A percentile compares a stretch with the other conserved stretches of the same genome.
These are phyloP conservation scores for Hippolais icterina DNA, from an alignment of 2,113 vertebrate species.

Conservation along the genomic window DNA sequence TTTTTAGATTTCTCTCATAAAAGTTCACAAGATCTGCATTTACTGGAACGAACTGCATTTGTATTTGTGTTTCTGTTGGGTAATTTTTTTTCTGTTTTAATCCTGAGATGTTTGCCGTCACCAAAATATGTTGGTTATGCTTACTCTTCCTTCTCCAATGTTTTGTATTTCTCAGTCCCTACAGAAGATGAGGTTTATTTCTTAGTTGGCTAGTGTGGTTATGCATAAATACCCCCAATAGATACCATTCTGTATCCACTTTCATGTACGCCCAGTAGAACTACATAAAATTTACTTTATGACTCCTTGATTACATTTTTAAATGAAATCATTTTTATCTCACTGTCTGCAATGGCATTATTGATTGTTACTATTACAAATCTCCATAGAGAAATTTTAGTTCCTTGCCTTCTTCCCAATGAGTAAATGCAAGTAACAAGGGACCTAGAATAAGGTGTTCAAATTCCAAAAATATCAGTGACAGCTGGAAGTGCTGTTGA, in stretches of 20 bases:
- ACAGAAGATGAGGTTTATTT: background rate
- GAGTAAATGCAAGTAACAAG: background rate
- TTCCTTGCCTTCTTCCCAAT: background rate
- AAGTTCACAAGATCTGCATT: background rate
- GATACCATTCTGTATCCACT: background rate
- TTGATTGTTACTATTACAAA: background rate
- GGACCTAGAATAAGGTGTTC: background rate
- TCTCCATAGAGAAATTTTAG: background rate
- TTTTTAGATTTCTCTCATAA: background rate
- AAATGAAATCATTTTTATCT: background rate
- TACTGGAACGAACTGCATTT: background rate
- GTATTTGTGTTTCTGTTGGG: background rate
- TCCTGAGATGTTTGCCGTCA: background rate
- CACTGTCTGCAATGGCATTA: background rate
- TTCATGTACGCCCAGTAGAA: background rate
- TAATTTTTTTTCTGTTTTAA: background rate
- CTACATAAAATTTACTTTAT: background rate
- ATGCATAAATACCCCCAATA: background rate
- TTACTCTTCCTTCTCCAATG: background rate
- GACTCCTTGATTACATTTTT: background rate
- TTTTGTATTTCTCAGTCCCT: background rate
- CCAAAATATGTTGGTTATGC: background rate
- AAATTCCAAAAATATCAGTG: background rate
- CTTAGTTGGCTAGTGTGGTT: background rate
- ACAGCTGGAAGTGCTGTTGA: background rate